Evolutionary conservation across 2,113 vertebrate genomes (phyloP), one percentile per base, ranked within the genome.

Genomic region (Indicator maculatus): DNA sequence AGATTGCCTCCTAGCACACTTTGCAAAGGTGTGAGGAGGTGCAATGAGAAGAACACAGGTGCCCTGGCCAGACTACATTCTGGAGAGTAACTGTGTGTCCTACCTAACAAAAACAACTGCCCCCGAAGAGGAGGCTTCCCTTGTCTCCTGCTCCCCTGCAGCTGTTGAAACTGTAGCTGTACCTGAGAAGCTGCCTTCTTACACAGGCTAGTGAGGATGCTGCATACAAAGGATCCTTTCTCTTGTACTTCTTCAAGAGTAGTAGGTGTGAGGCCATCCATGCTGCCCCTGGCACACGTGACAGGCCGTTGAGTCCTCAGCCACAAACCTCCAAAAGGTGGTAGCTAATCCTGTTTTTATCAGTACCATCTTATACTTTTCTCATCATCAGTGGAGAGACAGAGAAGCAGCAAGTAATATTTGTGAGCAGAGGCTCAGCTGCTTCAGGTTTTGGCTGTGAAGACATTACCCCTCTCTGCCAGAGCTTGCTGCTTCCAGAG

Each of bases 301-400:
- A n/a, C 31, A 63, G 31, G 31, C 31, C 55, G 21, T 5, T 91
- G 44, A 82, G 53, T 86, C 65, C 58, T 9, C 3, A 8, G 31
- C 36, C 36, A 28, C 2, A 1, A 50, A 82, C 36, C 27, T 21
- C 58, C 55, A 77, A 89, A 63, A 9, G 9, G 7, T 3, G 17
- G 23, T 59, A 70, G 53, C 56, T 61, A 81, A 90, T 79, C 81
- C 74, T 88, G 63, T 60, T 89, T 88, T 90, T 92, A 84, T 88
- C 71, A 19, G 8, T 16, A 15, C 47, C 33, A 75, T 88, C 73
- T 93, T 47, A 72, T 1, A 23, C 26, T 73, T 77, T 59, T 55
- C 41, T 64, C 53, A 72, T 74, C 26, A n/a, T 76, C 64, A 12
- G 0, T 18, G 39, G 28, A 47, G 58, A 9, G 0, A 75, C 21